Conservation (phyloP, 2,888 invertebrate species). For the Plebejus argus region DNA sequence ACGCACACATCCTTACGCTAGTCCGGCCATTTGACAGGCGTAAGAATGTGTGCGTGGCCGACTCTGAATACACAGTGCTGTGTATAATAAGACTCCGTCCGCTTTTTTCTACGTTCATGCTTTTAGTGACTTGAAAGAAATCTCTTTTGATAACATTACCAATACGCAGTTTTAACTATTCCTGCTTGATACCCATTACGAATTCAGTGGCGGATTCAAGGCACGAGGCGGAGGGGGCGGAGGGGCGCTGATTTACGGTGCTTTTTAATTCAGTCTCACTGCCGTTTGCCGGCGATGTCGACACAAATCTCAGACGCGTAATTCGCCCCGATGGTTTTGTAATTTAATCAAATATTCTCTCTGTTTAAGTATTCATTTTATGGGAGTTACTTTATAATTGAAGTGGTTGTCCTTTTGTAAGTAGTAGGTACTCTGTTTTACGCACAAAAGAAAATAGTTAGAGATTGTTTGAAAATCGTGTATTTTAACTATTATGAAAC, state of each 20-base stretch:
- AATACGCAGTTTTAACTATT: neutral
- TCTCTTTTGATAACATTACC: no score
- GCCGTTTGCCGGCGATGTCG: neutral
- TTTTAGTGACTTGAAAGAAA: no score
- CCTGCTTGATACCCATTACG: neutral
- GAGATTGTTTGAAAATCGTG: neutral
- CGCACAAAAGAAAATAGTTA: neutral
- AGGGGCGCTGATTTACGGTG: constrained; percentile 12
- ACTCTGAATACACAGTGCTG: no score
- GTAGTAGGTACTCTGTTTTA: neutral
- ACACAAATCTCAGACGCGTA: constrained; percentile 8
- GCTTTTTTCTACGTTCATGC: no score
- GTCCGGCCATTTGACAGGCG: no score
- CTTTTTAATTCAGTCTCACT: neutral
- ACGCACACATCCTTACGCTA: no score
- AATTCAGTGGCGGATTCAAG: constrained; percentile 24
- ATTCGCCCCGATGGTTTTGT: neutral
- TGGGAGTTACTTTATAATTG: neutral
- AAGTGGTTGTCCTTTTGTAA: neutral
- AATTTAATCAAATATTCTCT: neutral
- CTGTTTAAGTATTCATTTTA: neutral
- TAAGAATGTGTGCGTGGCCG: no score
- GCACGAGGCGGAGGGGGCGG: neutral
- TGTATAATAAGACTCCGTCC: no score
- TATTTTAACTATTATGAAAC: neutral